Base-by-base conservation (phyloP, 2,113 vertebrate species). In the Odontesthes bonariensis region DNA sequence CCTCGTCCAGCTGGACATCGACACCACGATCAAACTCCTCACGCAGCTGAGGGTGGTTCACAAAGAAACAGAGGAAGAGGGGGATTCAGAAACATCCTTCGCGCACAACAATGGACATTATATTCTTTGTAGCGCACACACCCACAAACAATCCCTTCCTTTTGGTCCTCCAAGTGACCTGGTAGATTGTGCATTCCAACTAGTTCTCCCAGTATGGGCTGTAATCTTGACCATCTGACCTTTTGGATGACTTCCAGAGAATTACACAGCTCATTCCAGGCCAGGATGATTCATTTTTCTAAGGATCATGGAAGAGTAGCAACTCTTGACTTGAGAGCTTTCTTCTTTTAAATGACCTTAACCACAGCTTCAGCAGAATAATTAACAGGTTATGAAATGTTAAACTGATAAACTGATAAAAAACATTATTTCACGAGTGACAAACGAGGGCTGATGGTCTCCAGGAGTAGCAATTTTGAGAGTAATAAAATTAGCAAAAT, bases 21-120 rank as follows among this genome's bases (percentile, higher is more conserved):
- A 96, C 8, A 0, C 97, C 97, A 20, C 96, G 96, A 86, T 98
- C 97, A 91, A 98, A 98, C 86, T 98, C 96, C 77, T 97, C 96
- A 12, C 97, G 95, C 35, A 98, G 91, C 97, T 98, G 82, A 38
- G 91, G 42, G 14, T 47, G 51, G 13, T 33, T 32, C n/a, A 14
- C 5, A 32, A 46, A 69, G 23, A 62, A 31, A 63, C 22, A 64
- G 57, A 77, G 70, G 75, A 60, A 77, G 44, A 58, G 0, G 19
- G 27, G 61, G 27, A 27, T 56, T 84, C 44, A 87, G 42, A 81
- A 74, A 86, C 68, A 88, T 65, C 67, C 73, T 65, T 46, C 31
- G 11, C 42, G 23, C 56, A 73, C 4, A 70, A 82, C 79, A 86
- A 86, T 72, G 20, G 53, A 61, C 38, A 61, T 47, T 77, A 73